Percentiles rank a stretch among this genome's conserved stretches.
Conservation (phyloP, 2,113 vertebrate species). For the Telmatochromis brachygnathus region DNA sequence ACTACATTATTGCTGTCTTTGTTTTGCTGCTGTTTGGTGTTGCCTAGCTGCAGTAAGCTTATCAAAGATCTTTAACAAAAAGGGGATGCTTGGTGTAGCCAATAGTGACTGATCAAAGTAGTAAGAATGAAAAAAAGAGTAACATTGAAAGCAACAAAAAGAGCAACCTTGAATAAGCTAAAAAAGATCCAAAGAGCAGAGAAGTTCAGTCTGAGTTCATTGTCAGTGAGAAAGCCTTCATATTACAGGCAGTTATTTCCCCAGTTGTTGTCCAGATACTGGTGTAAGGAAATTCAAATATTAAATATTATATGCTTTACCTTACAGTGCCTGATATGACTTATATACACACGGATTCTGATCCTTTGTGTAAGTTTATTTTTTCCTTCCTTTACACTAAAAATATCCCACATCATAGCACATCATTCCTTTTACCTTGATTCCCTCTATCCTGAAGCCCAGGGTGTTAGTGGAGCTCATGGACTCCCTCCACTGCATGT, state of each 20-base stretch:
- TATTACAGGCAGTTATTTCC: not conserved
- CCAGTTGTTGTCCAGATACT: not conserved
- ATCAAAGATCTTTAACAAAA: not conserved
- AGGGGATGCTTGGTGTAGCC: not conserved
- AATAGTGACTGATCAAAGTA: not conserved
- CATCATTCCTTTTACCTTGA: constrained; percentile 76
- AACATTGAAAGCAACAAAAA: not conserved
- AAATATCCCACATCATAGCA: not conserved
- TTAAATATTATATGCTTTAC: not conserved
- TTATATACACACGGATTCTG: not conserved
- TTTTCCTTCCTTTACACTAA: not conserved
- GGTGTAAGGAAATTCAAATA: not conserved
- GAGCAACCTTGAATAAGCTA: not conserved
- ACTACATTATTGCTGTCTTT: not conserved
- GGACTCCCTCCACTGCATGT: constrained; percentile 99
- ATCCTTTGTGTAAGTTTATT: not conserved
- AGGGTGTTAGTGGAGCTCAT: constrained; percentile 92
- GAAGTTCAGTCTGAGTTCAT: not conserved
- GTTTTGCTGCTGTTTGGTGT: not conserved
- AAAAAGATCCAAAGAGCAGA: not conserved
- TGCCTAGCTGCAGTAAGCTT: not conserved
- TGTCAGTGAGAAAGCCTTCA: not conserved
- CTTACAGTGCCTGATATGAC: not conserved
- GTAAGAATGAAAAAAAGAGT: not conserved
- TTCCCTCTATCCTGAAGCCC: constrained; percentile 95